Evolutionary conservation across 2,888 invertebrate species (phyloP).

Genomic region (Tetramorium bicarinatum): DNA sequence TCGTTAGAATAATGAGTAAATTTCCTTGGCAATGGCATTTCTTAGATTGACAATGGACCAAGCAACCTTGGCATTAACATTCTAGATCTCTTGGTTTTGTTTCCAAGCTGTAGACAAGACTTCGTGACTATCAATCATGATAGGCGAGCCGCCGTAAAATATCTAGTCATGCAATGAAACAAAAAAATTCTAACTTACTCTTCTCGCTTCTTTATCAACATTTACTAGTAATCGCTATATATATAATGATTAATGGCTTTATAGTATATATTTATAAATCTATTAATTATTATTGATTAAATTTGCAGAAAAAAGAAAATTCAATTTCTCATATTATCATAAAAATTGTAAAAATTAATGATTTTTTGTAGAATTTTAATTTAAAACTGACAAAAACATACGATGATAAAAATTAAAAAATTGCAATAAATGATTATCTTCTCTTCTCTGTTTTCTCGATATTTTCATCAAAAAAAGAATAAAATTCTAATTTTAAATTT

Average conservation of each 20-base stretch:
- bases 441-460: neutral
- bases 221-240: neutral
- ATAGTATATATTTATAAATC: neutral
- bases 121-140: constrained; percentile 49
- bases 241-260: constrained; percentile 16
- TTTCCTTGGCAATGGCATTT: constrained; percentile 73
- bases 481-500: neutral
- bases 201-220: constrained; percentile 8
- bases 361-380: constrained; percentile 11
- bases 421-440: neutral
- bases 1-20: constrained; percentile 63
- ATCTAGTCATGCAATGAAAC: constrained; percentile 28
- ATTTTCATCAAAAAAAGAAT: neutral
- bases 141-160: constrained; percentile 14
- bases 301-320: neutral
- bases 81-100: constrained; percentile 55
- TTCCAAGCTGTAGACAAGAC: constrained; percentile 40
- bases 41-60: constrained; percentile 71
- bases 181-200: constrained; percentile 28
- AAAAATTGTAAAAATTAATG: constrained; percentile 3
- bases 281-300: constrained; percentile 17
- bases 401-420: neutral
- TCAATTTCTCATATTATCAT: neutral
- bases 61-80: constrained; percentile 74
- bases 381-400: neutral